phyloP scores from a whole-genome alignment of 2,797 vertebrate genomes.

The Propithecus perrieri region DNA sequence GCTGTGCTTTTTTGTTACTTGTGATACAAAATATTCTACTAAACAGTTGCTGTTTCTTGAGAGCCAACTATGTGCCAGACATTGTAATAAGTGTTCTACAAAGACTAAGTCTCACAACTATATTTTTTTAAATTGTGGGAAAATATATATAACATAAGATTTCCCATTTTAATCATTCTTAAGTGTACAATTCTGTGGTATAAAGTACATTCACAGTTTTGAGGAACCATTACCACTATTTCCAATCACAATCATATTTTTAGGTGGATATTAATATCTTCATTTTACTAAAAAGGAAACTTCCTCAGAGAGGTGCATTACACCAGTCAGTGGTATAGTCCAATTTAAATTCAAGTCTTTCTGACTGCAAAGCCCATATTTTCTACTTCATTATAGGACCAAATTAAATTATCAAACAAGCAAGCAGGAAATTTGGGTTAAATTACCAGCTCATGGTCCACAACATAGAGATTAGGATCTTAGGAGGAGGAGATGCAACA shows the following conservation, averaged over 20 bases:
- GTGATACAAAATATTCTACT: background rate
- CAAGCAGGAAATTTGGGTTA: constrained; percentile 33
- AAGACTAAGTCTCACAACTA: constrained; percentile 17
- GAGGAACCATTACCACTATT: background rate
- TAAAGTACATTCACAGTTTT: background rate
- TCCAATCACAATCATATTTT: background rate
- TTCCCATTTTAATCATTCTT: constrained; percentile 28
- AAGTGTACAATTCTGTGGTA: background rate
- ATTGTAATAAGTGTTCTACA: background rate
- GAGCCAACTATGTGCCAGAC: background rate
- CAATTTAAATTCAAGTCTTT: background rate
- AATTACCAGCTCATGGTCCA: background rate
- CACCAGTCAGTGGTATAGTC: background rate
- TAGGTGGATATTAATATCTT: background rate
- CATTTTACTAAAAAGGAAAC: constrained; percentile 52
- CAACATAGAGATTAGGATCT: background rate
- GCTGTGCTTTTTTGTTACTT: constrained; percentile 26
- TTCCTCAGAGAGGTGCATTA: background rate
- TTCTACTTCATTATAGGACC: constrained; percentile 33
- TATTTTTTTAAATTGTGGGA: background rate
- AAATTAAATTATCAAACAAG: constrained; percentile 47
- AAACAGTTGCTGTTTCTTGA: background rate
- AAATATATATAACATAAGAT: background rate
- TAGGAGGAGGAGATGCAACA: background rate
- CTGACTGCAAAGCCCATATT: background rate